phyloP scores from a whole-genome alignment of 2,888 invertebrate genomes.

The Scaptomyza parva region DNA sequence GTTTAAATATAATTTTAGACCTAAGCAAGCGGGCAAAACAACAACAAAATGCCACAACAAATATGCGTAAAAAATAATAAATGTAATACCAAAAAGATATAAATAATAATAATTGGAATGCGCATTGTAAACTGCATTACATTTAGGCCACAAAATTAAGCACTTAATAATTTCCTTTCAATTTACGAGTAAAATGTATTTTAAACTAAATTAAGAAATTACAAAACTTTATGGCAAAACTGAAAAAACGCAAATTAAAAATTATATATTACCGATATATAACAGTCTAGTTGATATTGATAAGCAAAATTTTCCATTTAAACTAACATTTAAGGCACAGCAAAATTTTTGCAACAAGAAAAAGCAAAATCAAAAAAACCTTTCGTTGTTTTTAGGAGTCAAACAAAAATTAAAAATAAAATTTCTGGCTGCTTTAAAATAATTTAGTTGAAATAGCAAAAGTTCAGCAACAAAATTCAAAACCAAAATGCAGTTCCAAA shows the following conservation, averaged over 20 bases:
- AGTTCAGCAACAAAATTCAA: conserved; percentile 52
- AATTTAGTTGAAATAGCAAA: conserved; percentile 49
- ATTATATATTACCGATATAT: conserved; percentile 40
- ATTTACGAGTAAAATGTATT: conserved; percentile 37
- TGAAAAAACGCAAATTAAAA: conserved; percentile 51
- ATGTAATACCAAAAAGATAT: conserved; percentile 44
- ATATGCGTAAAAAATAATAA: conserved; percentile 61
- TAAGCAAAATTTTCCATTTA: conserved; percentile 55
- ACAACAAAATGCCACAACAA: conserved; percentile 51
- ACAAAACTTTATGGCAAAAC: conserved; percentile 40
- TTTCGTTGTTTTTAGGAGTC: conserved; percentile 84
- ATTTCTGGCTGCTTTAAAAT: conserved; percentile 59
- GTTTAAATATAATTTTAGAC: conserved; percentile 2
- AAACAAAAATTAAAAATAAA: conserved; percentile 45
- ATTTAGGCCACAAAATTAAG: conserved; percentile 63
- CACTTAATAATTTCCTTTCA: conserved; percentile 49
- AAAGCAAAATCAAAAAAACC: conserved; percentile 52
- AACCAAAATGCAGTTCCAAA: conserved; percentile 56
- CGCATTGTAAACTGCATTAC: conserved; percentile 74
- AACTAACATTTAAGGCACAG: conserved; percentile 71
- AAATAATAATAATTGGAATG: conserved; percentile 31
- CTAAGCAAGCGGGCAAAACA: conserved; percentile 37
- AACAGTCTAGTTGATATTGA: conserved; percentile 57
- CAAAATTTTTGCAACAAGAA: conserved; percentile 52
- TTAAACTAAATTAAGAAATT: conserved; percentile 52